A percentile compares a stretch with the other conserved stretches of the same genome.
Conservation (phyloP, 2,797 vertebrate species). For the Glyptemys insculpta region DNA sequence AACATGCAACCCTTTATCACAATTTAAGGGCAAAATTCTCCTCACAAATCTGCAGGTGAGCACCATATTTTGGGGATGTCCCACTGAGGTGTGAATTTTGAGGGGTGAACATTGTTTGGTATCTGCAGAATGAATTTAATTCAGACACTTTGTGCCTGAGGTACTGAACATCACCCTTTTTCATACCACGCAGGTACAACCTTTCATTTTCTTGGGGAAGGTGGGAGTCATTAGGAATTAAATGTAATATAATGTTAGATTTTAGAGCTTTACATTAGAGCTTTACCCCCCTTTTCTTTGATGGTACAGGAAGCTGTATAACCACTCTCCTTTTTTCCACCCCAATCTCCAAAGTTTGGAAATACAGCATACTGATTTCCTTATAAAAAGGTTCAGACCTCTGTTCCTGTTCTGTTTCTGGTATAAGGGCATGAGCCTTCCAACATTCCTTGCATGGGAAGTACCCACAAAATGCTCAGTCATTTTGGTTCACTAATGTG, state of each 20-base stretch:
- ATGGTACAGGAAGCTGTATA: neutral
- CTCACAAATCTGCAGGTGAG: neutral
- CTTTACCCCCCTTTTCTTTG: neutral
- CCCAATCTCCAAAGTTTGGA: neutral
- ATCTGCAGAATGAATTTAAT: conserved; percentile 11
- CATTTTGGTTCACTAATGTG: conserved; percentile 23
- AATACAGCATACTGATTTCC: neutral
- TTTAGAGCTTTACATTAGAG: neutral
- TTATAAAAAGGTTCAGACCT: neutral
- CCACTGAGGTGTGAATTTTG: neutral
- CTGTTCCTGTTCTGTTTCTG: neutral
- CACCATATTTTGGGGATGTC: neutral
- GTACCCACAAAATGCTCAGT: conserved; percentile 29
- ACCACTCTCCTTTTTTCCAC: neutral
- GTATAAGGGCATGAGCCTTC: conserved; percentile 11
- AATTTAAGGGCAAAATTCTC: neutral
- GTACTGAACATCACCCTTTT: neutral
- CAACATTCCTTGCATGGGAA: neutral
- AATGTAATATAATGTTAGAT: neutral
- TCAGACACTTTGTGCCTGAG: neutral
- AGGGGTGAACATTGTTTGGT: neutral
- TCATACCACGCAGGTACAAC: neutral
- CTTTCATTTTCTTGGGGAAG: conserved; percentile 10
- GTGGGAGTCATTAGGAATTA: conserved; percentile 29
- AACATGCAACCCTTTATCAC: neutral